Percentiles rank a stretch among this genome's conserved stretches.
phyloP scores from a whole-genome alignment of 2,888 invertebrate genomes.

The Trichopria drosophilae region DNA sequence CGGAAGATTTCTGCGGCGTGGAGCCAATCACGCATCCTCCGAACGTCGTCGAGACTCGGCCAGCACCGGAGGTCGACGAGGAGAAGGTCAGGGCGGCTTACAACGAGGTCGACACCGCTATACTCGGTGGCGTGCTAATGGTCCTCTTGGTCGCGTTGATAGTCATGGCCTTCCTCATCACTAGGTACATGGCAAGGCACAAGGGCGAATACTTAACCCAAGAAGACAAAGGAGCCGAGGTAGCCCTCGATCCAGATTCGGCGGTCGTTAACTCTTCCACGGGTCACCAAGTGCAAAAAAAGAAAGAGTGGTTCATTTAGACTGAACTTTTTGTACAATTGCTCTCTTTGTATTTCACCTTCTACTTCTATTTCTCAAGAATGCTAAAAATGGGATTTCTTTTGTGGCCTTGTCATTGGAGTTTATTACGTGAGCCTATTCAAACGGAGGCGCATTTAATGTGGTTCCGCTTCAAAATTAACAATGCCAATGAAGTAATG shows the following conservation, averaged over 20 bases:
- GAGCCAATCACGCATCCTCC: constrained; percentile 94
- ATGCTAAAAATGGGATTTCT: too few species aligned
- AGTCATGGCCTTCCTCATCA: constrained; percentile 78
- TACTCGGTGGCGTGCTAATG: constrained; percentile 80
- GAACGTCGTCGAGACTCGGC: constrained; percentile 80
- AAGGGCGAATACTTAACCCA: constrained; percentile 96
- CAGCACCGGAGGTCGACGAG: constrained; percentile 80
- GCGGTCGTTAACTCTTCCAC: constrained; percentile 90
- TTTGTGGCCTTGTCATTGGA: too few species aligned
- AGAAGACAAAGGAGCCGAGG: constrained; percentile 93
- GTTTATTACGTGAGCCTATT: constrained; percentile 79
- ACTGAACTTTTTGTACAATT: too few species aligned
- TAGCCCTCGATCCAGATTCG: constrained; percentile 88
- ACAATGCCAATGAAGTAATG: constrained; percentile 83
- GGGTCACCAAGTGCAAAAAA: constrained; percentile 89
- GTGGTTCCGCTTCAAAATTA: constrained; percentile 90
- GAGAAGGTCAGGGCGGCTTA: constrained; percentile 75
- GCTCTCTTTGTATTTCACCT: too few species aligned
- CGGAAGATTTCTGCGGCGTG: constrained; percentile 95
- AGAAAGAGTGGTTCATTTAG: constrained; percentile 94
- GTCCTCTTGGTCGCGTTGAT: constrained; percentile 80
- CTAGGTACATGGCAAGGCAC: constrained; percentile 83
- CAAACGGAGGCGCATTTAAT: constrained; percentile 83
- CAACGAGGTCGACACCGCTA: constrained; percentile 81
- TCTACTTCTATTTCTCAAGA: too few species aligned